phyloP scores from a whole-genome alignment of 2,888 invertebrate species.

The Tachina fera region DNA sequence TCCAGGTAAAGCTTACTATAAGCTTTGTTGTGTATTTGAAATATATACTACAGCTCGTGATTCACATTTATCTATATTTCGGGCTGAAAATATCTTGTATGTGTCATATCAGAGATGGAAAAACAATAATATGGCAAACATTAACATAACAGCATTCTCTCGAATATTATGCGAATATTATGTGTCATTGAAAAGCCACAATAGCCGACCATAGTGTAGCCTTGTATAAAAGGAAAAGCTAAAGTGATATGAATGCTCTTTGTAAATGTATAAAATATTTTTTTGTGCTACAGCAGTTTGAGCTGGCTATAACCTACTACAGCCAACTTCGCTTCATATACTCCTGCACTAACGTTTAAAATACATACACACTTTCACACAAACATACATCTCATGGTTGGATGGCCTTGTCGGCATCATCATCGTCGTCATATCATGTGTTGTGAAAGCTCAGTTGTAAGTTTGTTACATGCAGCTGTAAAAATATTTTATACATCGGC shows the following conservation, averaged over 20 bases:
- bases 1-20: too few species aligned
- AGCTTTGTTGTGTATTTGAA: too few species aligned
- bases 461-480: background rate
- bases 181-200: conserved; percentile 49
- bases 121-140: conserved; percentile 18
- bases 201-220: background rate
- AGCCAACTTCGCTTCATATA: conserved; percentile 2
- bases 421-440: conserved; percentile 4
- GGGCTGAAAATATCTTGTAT: background rate
- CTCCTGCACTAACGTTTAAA: background rate
- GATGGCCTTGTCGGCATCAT: conserved; percentile 56
- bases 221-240: conserved; percentile 8
- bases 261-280: conserved; percentile 24
- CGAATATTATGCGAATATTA: conserved; percentile 60
- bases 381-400: conserved; percentile 38
- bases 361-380: background rate
- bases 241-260: conserved; percentile 28
- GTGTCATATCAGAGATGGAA: conserved; percentile 39
- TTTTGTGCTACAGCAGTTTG: conserved; percentile 5
- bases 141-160: conserved; percentile 32
- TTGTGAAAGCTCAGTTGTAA: background rate
- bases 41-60: too few species aligned
- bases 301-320: conserved; percentile 29
- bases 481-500: too few species aligned
- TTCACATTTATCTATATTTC: too few species aligned